Evolutionary conservation across 2,113 vertebrate species (phyloP).

Genomic region (Epinephelus moara): DNA sequence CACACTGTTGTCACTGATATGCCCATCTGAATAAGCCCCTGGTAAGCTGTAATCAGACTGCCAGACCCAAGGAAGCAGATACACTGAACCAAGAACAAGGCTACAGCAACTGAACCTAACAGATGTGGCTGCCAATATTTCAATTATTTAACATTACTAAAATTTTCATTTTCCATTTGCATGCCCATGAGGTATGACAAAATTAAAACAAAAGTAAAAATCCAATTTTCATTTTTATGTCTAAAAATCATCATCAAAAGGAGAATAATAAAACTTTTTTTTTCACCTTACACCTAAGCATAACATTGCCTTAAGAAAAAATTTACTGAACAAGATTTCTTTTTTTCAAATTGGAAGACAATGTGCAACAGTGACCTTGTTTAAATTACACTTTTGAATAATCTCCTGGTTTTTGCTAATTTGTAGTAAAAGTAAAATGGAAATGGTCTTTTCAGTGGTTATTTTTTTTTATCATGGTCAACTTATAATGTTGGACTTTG

Average conservation of each 20-base stretch:
- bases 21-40: constrained; percentile 65
- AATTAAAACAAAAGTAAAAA: background rate
- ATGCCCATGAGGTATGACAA: background rate
- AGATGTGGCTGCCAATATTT: constrained; percentile 2
- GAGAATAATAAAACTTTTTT: background rate
- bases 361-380: background rate
- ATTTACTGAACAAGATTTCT: background rate
- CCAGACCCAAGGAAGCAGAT: constrained; percentile 52
- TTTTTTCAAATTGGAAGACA: background rate
- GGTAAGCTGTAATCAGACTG: constrained; percentile 51
- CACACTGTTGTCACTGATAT: constrained; percentile 9
- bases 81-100: constrained; percentile 22
- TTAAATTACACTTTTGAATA: no score
- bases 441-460: no score
- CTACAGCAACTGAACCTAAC: background rate
- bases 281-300: background rate
- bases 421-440: no score
- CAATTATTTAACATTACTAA: background rate
- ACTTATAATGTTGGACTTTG: no score
- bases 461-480: no score
- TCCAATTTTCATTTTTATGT: background rate
- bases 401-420: no score
- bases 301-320: background rate
- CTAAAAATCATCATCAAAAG: background rate
- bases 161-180: background rate